Evolutionary conservation across 2,888 invertebrate species (phyloP).

Genomic region (Vanessa cardui): DNA sequence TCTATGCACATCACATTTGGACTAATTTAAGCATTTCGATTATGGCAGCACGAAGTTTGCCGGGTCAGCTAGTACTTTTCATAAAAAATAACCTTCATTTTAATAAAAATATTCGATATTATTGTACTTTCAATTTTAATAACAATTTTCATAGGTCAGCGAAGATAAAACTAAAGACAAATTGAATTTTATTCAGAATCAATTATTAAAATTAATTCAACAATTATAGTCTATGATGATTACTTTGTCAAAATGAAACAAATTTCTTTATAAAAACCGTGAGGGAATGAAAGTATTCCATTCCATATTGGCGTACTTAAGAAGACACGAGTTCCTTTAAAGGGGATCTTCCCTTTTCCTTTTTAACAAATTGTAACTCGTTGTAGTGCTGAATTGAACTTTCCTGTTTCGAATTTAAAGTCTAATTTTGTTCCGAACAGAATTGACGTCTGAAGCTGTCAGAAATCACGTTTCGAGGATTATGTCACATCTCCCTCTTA

Average conservation of each 20-base stretch:
- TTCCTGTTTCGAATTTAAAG: slow-evolving; percentile 13
- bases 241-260: background rate
- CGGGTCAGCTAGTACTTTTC: no score
- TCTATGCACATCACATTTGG: no score
- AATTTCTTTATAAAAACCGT: background rate
- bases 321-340: slow-evolving; percentile 34
- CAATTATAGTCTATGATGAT: background rate
- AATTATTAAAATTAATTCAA: no score
- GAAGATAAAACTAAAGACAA: no score
- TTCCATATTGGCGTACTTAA: slow-evolving; percentile 42
- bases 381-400: slow-evolving; percentile 9
- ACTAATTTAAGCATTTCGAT: no score
- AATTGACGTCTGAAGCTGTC: slow-evolving; percentile 20
- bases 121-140: no score
- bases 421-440: slow-evolving; percentile 1
- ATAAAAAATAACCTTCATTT: no score
- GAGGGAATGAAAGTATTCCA: slow-evolving; percentile 9
- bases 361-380: background rate
- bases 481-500: slow-evolving; percentile 43
- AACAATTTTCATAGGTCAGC: no score
- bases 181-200: no score
- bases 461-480: slow-evolving; percentile 55
- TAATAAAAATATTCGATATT: no score
- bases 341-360: slow-evolving; percentile 6
- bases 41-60: no score